Base-by-base conservation (phyloP, 2,888 invertebrate species). In the Linyphia triangularis region DNA sequence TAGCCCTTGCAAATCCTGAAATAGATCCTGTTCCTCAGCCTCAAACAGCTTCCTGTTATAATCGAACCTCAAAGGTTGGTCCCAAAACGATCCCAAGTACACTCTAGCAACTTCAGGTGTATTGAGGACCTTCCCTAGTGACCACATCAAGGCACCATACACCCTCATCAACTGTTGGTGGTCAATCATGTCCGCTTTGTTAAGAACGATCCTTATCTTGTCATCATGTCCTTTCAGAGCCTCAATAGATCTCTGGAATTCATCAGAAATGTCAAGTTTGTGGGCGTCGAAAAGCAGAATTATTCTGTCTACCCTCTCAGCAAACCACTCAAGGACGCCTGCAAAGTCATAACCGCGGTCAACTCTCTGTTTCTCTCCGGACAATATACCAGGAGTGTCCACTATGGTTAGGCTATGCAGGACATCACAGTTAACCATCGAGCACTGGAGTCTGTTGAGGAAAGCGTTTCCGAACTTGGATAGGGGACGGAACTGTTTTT, bases 131-230 rank as follows among this genome's bases (percentile, higher is more conserved):
- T 99, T 99, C n/a, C 99, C 99, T 70, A 99, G 94, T 0, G 99
- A 99, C 99, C 99, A 99, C 99, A 99, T 99, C 67, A 99, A 95
- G 1, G 99, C 99, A 79, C 99, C 99, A 92, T 99, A 99, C 2
- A 99, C 97, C 89, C 98, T 94, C 99, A 99, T 99, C 90, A 99
- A 93, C 93, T 99, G 98, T 92, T 99, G 99, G 93, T 99, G 98
- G 92, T 99, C 98, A 73, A 99, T 96, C 97, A 98, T 98, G 92
- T 99, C 99, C 16, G 99, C 98, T 92, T 99, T 99, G 93, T 99
- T 99, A 2, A 99, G 94, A 73, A 99, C 98, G 92, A 99, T 99
- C 89, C 99, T 95, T 91, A 99, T 99, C 94, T 98, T 93, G 91
- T 93, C 93, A 88, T 93, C 93, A 86, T 93, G 92, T 28, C 93